Evolutionary conservation across 2,797 vertebrate species (phyloP).

Genomic region (Pachyuromys duprasi): DNA sequence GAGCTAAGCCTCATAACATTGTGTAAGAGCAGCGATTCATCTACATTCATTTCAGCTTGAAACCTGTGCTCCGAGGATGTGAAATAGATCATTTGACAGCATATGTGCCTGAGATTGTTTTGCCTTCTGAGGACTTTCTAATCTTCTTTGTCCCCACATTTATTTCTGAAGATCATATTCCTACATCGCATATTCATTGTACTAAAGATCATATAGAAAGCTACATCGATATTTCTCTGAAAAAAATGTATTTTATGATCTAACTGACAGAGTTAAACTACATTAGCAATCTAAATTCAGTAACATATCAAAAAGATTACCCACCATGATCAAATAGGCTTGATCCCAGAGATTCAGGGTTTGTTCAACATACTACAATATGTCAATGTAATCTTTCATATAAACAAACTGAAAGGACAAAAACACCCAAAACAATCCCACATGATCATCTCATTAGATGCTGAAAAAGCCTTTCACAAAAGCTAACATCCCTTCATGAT

Average conservation of each 20-base stretch:
- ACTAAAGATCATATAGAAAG: slow-evolving; percentile 55
- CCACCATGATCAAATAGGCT: not conserved
- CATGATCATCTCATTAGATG: not conserved
- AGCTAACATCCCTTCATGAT: not conserved
- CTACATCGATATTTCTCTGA: slow-evolving; percentile 59
- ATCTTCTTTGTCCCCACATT: slow-evolving; percentile 59
- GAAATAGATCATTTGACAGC: slow-evolving; percentile 78
- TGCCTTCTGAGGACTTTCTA: slow-evolving; percentile 67
- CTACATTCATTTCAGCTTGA: slow-evolving; percentile 79
- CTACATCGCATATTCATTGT: not conserved
- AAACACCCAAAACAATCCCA: not conserved
- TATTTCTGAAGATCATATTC: slow-evolving; percentile 70
- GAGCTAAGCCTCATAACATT: slow-evolving; percentile 61
- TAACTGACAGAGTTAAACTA: slow-evolving; percentile 55
- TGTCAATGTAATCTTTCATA: not conserved
- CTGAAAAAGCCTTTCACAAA: not conserved
- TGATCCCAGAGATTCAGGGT: not conserved
- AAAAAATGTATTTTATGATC: slow-evolving; percentile 41
- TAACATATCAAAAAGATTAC: not conserved
- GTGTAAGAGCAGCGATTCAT: slow-evolving; percentile 75
- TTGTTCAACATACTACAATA: not conserved
- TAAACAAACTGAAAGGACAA: not conserved
- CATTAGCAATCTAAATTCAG: not conserved
- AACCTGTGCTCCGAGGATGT: slow-evolving; percentile 58
- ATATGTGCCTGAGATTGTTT: slow-evolving; percentile 74